phyloP scores from a whole-genome alignment of 1,140 invertebrate species.

The Homarus americanus region DNA sequence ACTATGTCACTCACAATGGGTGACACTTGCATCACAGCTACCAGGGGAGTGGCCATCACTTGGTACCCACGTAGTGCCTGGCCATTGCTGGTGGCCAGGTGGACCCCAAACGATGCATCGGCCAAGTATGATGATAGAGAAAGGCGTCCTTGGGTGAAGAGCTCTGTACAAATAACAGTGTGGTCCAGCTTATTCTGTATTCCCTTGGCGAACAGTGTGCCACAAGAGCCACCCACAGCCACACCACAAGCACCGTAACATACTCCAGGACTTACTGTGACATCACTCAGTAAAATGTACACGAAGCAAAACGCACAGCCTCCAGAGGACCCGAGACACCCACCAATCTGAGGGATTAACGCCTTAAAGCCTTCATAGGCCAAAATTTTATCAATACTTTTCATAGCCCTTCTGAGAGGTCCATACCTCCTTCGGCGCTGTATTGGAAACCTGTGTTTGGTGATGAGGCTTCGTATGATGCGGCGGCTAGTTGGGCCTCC shows the following conservation, averaged over 20 bases:
- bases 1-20: slow-evolving; percentile 47
- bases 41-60: slow-evolving; percentile 49
- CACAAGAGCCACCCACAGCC: slow-evolving; percentile 64
- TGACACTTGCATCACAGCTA: slow-evolving; percentile 59
- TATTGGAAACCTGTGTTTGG: slow-evolving; percentile 7
- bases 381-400: not conserved
- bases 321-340: slow-evolving; percentile 57
- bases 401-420: not conserved
- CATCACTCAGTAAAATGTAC: slow-evolving; percentile 37
- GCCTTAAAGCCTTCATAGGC: slow-evolving; percentile 46
- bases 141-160: slow-evolving; percentile 59
- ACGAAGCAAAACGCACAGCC: slow-evolving; percentile 67
- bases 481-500: not conserved
- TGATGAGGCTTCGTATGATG: slow-evolving; percentile 10
- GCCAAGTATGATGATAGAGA: slow-evolving; percentile 55
- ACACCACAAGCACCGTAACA: slow-evolving; percentile 69
- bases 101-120: slow-evolving; percentile 55
- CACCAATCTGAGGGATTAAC: slow-evolving; percentile 62
- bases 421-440: not conserved
- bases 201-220: slow-evolving; percentile 45
- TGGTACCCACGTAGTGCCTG: slow-evolving; percentile 52
- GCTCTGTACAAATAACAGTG: slow-evolving; percentile 71
- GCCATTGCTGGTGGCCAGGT: slow-evolving; percentile 33
- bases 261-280: slow-evolving; percentile 68
- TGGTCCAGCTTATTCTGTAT: slow-evolving; percentile 53